Percentiles rank a stretch among this genome's conserved stretches.
Conservation (phyloP, 2,113 vertebrate species). For the Barbus barbus region DNA sequence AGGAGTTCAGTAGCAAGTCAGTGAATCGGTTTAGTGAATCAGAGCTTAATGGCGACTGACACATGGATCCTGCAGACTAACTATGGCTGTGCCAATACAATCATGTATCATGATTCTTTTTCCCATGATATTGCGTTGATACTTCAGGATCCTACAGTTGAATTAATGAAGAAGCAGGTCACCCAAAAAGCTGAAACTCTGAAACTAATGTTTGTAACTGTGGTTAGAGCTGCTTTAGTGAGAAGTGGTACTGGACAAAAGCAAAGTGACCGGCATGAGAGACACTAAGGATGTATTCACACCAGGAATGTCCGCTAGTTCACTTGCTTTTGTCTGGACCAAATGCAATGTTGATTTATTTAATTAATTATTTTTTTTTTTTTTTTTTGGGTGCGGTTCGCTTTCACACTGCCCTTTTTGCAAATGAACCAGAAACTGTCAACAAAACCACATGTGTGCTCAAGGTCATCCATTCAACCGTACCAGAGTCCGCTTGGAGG, state of each 20-base stretch:
- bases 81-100: neutral
- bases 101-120: neutral
- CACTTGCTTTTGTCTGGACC: too few relatives aligned
- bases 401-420: too few relatives aligned
- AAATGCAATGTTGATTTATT: too few relatives aligned
- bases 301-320: too few relatives aligned
- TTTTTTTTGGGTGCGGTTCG: too few relatives aligned
- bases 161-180: neutral
- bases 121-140: too few relatives aligned
- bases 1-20: neutral
- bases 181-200: neutral
- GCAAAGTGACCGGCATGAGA: neutral
- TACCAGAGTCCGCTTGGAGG: too few relatives aligned
- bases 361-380: too few relatives aligned
- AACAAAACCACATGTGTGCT: too few relatives aligned
- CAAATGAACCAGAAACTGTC: too few relatives aligned
- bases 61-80: neutral
- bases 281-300: too few relatives aligned
- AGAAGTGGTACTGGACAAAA: neutral
- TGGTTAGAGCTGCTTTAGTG: neutral
- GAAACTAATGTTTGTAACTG: neutral
- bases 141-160: neutral
- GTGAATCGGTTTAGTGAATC: neutral
- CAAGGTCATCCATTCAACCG: too few relatives aligned
- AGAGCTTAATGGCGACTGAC: neutral